Percentiles rank a stretch among this genome's conserved stretches.
phyloP scores from a whole-genome alignment of 2,113 vertebrate genomes.

The Chaenogobius annularis region DNA sequence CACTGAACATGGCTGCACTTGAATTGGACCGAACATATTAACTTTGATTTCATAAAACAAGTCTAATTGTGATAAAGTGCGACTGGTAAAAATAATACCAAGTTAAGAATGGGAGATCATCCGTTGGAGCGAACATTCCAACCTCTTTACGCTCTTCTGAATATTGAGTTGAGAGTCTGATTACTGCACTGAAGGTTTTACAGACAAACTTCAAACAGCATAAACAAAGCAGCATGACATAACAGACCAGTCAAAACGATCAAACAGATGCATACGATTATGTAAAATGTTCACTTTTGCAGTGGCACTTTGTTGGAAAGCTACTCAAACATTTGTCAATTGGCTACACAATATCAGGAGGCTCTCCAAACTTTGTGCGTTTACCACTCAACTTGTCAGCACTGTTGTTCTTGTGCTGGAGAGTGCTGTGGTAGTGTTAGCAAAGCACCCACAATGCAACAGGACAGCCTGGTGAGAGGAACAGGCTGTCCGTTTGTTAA shows the following conservation, averaged over 20 bases:
- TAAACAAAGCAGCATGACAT: too few relatives aligned
- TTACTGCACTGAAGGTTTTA: too few relatives aligned
- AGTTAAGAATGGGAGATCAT: too few relatives aligned
- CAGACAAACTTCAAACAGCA: too few relatives aligned
- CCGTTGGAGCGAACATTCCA: too few relatives aligned
- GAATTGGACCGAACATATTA: too few relatives aligned
- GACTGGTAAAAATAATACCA: too few relatives aligned
- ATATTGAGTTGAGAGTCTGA: too few relatives aligned
- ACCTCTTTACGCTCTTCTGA: too few relatives aligned
- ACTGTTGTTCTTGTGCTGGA: slow-evolving; percentile 6
- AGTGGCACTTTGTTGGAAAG: slow-evolving; percentile 12
- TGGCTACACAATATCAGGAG: slow-evolving; percentile 9
- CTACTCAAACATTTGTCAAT: slow-evolving; percentile 24
- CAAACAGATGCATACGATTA: neutral
- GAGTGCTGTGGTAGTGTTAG: neutral
- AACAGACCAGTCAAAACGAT: neutral
- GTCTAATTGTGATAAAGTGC: too few relatives aligned
- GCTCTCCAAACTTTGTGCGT: slow-evolving; percentile 2
- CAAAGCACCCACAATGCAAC: neutral
- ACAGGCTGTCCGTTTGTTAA: neutral
- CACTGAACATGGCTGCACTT: too few relatives aligned
- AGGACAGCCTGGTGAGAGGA: slow-evolving; percentile 2
- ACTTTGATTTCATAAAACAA: too few relatives aligned
- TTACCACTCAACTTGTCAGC: slow-evolving; percentile 3
- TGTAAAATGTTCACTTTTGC: slow-evolving; percentile 15